Conservation (phyloP, 1,140 invertebrate genomes). For the Mercenaria mercenaria region DNA sequence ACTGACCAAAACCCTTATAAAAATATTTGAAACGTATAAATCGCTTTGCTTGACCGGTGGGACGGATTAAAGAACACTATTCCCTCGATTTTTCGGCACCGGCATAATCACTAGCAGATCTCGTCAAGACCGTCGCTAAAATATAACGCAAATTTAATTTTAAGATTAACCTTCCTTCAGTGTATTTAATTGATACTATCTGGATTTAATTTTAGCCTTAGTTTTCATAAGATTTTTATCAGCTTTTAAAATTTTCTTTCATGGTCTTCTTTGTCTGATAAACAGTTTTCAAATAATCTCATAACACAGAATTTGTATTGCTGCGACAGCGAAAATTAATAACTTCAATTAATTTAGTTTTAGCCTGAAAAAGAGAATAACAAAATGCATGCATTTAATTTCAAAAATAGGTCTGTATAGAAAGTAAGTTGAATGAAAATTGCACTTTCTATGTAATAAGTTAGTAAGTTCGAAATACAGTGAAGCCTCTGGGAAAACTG, state of each 20-base stretch:
- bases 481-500: too few species aligned
- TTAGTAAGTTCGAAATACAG: too few species aligned
- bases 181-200: slow-evolving; percentile 24
- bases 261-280: neutral
- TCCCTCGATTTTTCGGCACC: neutral
- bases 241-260: neutral
- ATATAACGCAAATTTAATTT: slow-evolving; percentile 29
- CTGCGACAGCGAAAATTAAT: too few species aligned
- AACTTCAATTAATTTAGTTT: too few species aligned
- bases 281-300: neutral
- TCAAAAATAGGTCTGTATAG: too few species aligned
- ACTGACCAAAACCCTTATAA: neutral
- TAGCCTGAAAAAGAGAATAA: too few species aligned
- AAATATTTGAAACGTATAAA: slow-evolving; percentile 10
- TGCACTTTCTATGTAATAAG: too few species aligned
- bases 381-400: too few species aligned
- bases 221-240: slow-evolving; percentile 44
- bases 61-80: neutral
- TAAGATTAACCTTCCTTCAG: neutral
- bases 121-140: neutral
- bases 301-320: neutral
- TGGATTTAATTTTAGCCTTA: slow-evolving; percentile 3
- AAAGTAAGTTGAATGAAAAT: too few species aligned
- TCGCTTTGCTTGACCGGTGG: neutral
- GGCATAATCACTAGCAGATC: neutral